Conservation (phyloP, 2,113 vertebrate species). For the Myrmecophaga tridactyla region DNA sequence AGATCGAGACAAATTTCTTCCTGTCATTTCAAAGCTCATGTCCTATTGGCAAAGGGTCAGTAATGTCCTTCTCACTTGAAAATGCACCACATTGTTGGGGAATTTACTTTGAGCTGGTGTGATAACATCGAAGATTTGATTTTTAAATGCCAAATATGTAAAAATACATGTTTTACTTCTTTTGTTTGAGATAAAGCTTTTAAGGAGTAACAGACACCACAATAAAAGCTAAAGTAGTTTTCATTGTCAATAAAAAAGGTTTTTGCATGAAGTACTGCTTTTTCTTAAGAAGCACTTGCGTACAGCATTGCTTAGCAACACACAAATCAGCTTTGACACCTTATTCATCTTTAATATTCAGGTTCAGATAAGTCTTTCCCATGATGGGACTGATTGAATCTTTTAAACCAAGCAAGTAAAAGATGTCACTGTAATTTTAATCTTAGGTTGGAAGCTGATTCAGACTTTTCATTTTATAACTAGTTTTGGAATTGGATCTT, state of each 20-base stretch:
- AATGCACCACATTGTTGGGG: background rate
- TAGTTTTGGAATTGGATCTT: background rate
- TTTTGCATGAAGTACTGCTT: background rate
- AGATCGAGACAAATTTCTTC: background rate
- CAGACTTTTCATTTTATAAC: background rate
- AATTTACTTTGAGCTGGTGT: background rate
- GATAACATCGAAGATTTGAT: slow-evolving; percentile 4
- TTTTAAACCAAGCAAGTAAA: slow-evolving; percentile 40
- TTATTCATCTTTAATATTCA: slow-evolving; percentile 62
- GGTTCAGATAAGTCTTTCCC: slow-evolving; percentile 45
- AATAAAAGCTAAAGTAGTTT: slow-evolving; percentile 22
- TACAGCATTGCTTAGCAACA: slow-evolving; percentile 64
- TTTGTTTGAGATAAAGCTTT: slow-evolving; percentile 57
- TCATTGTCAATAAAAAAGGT: slow-evolving; percentile 13
- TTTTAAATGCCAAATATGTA: slow-evolving; percentile 57
- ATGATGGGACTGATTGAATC: slow-evolving; percentile 20
- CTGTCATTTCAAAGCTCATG: background rate
- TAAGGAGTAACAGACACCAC: slow-evolving; percentile 49
- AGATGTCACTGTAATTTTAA: slow-evolving; percentile 21
- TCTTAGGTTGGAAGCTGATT: background rate
- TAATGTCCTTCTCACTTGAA: background rate
- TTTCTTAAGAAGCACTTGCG: background rate
- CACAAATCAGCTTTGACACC: slow-evolving; percentile 46
- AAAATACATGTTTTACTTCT: slow-evolving; percentile 55
- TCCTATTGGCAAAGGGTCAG: background rate